phyloP scores from a whole-genome alignment of 2,888 invertebrate species.

The Drosophila anceps region DNA sequence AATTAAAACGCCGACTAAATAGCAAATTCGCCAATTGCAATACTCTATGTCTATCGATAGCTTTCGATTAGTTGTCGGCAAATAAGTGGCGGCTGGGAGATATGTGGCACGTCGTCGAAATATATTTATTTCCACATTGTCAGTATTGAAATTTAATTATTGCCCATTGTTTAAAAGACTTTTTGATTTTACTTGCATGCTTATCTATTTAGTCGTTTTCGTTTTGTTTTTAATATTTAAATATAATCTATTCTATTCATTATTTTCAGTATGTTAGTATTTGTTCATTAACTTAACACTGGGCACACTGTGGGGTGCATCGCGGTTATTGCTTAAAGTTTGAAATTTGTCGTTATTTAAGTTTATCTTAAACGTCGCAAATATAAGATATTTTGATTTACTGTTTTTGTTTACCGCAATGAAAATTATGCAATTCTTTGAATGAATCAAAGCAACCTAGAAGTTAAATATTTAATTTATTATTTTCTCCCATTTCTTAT shows the following conservation, averaged over 20 bases:
- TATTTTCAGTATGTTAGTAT: neutral
- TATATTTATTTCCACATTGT: neutral
- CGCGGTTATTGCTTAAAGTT: neutral
- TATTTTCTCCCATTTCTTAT: neutral
- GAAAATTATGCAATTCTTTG: too few species aligned
- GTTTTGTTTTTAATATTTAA: too few species aligned
- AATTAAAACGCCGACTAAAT: neutral
- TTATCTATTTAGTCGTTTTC: too few species aligned
- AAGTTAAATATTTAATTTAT: too few species aligned
- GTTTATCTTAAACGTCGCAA: neutral
- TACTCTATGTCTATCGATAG: constrained; percentile 11
- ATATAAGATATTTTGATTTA: neutral
- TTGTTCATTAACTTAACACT: neutral
- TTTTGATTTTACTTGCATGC: too few species aligned
- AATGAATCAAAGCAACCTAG: too few species aligned
- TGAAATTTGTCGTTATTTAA: neutral
- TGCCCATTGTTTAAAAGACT: too few species aligned
- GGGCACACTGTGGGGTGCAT: neutral
- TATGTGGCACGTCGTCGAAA: neutral
- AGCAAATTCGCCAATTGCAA: constrained; percentile 13
- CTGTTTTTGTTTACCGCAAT: too few species aligned
- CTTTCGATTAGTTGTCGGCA: neutral
- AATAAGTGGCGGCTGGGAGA: constrained; percentile 11
- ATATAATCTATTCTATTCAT: neutral
- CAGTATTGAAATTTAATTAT: neutral